Percentiles rank a stretch among this genome's conserved stretches.
These are phyloP conservation scores for Xerus rutilus DNA, from an alignment of 2,797 vertebrate species.

Conservation along the genomic window DNA sequence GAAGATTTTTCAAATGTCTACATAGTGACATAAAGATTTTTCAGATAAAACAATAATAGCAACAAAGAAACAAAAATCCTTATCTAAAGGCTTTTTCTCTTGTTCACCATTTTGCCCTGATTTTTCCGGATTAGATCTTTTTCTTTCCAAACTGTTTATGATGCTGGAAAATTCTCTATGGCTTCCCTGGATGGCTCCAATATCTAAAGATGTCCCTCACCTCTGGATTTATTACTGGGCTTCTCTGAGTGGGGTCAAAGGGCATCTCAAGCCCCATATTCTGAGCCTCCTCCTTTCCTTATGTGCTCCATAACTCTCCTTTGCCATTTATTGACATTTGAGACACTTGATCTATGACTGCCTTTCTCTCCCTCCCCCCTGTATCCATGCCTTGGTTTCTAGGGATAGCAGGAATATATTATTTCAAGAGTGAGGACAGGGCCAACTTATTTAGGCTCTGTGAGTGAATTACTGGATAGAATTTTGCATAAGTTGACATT, in stretches of 20 bases:
- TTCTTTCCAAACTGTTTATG: conserved; percentile 77
- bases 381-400: conserved; percentile 72
- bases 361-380: conserved; percentile 81
- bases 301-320: conserved; percentile 83
- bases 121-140: conserved; percentile 62
- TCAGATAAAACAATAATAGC: neutral
- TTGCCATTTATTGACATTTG: conserved; percentile 87
- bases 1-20: neutral
- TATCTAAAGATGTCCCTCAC: conserved; percentile 83
- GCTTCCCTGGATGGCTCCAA: conserved; percentile 81
- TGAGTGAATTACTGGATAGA: conserved; percentile 78
- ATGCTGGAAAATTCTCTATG: conserved; percentile 78
- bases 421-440: conserved; percentile 78
- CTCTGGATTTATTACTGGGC: conserved; percentile 78
- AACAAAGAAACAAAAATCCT: neutral
- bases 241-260: conserved; percentile 74
- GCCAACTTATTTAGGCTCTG: conserved; percentile 82
- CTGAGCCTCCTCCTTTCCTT: conserved; percentile 79
- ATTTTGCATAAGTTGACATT: conserved; percentile 57
- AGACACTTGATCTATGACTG: conserved; percentile 87
- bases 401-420: conserved; percentile 84
- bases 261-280: conserved; percentile 70
- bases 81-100: neutral
- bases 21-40: neutral
- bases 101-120: neutral